Base-by-base conservation (phyloP, 1,140 invertebrate species). In the Zophobas morio region DNA sequence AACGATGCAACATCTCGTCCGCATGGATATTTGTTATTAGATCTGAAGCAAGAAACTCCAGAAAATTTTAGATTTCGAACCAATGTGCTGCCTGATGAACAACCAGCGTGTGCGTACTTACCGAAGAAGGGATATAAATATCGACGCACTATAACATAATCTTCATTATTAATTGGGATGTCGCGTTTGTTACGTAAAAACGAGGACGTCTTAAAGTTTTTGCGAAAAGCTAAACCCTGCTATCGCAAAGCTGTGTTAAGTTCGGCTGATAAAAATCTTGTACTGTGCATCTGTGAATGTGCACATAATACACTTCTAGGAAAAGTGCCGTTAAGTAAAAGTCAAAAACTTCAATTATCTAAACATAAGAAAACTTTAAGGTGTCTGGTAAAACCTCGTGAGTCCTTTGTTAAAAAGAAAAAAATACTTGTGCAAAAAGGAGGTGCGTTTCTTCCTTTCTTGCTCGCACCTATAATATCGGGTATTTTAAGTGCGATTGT, bases 21-120 rank as follows among this genome's bases (percentile, higher is more conserved):
- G 6, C 81, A 86, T 79, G 82, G 82, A 0, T 86, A 86, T 79
- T 76, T 87, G 6, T 79, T 86, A 56, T 71, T 86, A n/a, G 82
- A 85, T 78, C 60, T 86, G 51, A 84, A 84, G 79, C 83, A 85
- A 74, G 66, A 75, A 34, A 85, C 84, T 0, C 80, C 79, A n/a
- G 82, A 85, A 66, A 75, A 77, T 57, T 80, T 71, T 76, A 63
- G 83, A 35, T 80, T 84, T 49, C 80, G 83, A 39, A 83, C 82
- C n/a, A 63, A 57, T 56, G 71, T 76, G 32, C 42, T 76, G 39
- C 74, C 74, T 37, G 46, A 74, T 32, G 77, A 79, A 39, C 42
- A 34, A 32, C 5, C 51, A 20, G 51, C 70, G 34, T 76, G 34
- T 36, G 79, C 72, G 32, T 80, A 79, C 56, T 8, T 78, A 37